These are phyloP conservation scores for Phyllotreta cruciferae DNA, from an alignment of 2,888 invertebrate species.

Conservation along the genomic window DNA sequence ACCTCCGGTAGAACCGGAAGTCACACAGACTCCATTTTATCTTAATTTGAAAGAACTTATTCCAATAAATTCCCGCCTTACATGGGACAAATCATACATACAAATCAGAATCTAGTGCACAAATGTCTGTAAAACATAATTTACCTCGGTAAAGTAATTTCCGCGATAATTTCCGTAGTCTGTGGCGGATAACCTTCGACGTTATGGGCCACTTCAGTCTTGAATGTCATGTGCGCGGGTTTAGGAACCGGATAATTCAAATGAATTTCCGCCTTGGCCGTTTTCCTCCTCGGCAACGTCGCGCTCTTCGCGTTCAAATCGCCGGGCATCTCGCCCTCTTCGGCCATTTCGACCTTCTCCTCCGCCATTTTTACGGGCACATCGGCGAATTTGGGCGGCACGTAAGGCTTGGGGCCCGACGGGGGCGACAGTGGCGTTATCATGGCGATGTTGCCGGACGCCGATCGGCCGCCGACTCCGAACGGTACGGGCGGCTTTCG, in stretches of 20 bases:
- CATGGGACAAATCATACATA: too few relatives aligned
- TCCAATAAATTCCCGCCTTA: too few relatives aligned
- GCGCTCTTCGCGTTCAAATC: slow-evolving; percentile 73
- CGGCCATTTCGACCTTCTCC: slow-evolving; percentile 45
- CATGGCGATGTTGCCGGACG: slow-evolving; percentile 65
- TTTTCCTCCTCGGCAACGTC: slow-evolving; percentile 70
- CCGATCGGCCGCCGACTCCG: slow-evolving; percentile 63
- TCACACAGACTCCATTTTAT: too few relatives aligned
- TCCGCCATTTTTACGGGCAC: slow-evolving; percentile 46
- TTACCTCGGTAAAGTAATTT: slow-evolving; percentile 41
- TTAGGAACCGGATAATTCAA: slow-evolving; percentile 63
- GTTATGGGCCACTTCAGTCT: slow-evolving; percentile 69
- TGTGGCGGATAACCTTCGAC: slow-evolving; percentile 61
- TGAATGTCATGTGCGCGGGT: slow-evolving; percentile 63
- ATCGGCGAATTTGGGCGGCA: slow-evolving; percentile 46
- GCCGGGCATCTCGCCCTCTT: slow-evolving; percentile 62
- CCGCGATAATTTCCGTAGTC: slow-evolving; percentile 65
- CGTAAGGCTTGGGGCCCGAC: slow-evolving; percentile 51
- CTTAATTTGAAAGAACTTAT: too few relatives aligned
- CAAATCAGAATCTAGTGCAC: neutral
- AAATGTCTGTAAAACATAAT: neutral
- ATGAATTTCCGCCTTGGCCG: slow-evolving; percentile 70
- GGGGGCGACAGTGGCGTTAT: slow-evolving; percentile 48
- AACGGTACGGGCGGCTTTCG: slow-evolving; percentile 73
- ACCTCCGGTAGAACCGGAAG: too few relatives aligned